These are phyloP conservation scores for Hedychridium roseum DNA, from an alignment of 2,888 invertebrate genomes.

Conservation along the genomic window DNA sequence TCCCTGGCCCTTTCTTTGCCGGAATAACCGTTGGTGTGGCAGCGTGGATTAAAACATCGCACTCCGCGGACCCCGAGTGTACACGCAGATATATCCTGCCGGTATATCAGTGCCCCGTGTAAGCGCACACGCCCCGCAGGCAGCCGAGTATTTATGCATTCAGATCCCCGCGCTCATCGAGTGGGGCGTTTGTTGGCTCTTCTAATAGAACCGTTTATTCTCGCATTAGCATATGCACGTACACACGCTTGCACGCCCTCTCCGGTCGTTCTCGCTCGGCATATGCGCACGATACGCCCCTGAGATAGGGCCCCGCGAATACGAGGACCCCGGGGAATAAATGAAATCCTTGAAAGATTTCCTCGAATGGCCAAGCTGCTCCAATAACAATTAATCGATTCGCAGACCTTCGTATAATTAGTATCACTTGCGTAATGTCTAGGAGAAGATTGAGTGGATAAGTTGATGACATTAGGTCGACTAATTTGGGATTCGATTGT, in stretches of 20 bases:
- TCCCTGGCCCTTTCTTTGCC: conserved; percentile 12
- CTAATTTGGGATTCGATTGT: too few relatives aligned
- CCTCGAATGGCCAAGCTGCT: too few relatives aligned
- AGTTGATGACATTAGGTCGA: too few relatives aligned
- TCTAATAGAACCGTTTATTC: conserved; percentile 61
- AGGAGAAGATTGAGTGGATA: too few relatives aligned
- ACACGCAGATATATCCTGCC: conserved; percentile 41
- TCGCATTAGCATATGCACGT: conserved; percentile 59
- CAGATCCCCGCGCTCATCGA: conserved; percentile 59
- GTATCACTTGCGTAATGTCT: too few relatives aligned
- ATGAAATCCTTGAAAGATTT: not conserved
- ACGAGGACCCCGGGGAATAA: not conserved
- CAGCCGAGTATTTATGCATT: conserved; percentile 59
- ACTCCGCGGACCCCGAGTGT: conserved; percentile 35
- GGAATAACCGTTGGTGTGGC: conserved; percentile 38
- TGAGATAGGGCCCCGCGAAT: too few relatives aligned
- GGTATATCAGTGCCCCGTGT: conserved; percentile 25
- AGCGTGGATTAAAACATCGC: conserved; percentile 52
- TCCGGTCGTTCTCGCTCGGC: too few relatives aligned
- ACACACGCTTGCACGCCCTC: conserved; percentile 16
- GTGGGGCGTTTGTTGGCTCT: conserved; percentile 58
- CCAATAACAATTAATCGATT: too few relatives aligned
- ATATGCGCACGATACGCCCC: conserved; percentile 28
- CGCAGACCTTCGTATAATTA: too few relatives aligned
- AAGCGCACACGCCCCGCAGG: conserved; percentile 26